Conservation (phyloP, 1,140 invertebrate genomes). For the Batillaria attramentaria region DNA sequence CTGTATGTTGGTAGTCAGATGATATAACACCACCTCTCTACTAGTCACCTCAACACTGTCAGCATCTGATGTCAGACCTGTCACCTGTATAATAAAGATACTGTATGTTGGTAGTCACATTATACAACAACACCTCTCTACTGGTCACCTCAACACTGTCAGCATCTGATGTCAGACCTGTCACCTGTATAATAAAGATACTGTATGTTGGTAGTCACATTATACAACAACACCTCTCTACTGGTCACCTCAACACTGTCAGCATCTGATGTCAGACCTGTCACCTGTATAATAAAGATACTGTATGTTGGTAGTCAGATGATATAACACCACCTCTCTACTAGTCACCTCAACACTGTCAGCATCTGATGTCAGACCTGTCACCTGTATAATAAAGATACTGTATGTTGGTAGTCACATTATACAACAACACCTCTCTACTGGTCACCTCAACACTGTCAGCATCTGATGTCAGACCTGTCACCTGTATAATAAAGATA, state of each 20-base stretch:
- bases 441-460: neutral
- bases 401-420: constrained; percentile 5
- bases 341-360: neutral
- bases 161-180: neutral
- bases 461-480: neutral
- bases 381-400: too few species aligned
- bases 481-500: too few species aligned
- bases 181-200: too few species aligned
- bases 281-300: too few species aligned
- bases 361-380: neutral
- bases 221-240: neutral
- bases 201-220: constrained; percentile 5
- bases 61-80: too few species aligned
- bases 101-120: too few species aligned
- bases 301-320: constrained; percentile 6
- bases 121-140: neutral
- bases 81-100: too few species aligned
- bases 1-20: too few species aligned
- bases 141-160: neutral
- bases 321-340: neutral
- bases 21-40: too few species aligned
- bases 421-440: neutral
- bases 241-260: neutral
- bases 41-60: too few species aligned
- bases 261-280: neutral